These are phyloP conservation scores for Gryllus longicercus DNA, from an alignment of 2,888 invertebrate species.

Conservation along the genomic window DNA sequence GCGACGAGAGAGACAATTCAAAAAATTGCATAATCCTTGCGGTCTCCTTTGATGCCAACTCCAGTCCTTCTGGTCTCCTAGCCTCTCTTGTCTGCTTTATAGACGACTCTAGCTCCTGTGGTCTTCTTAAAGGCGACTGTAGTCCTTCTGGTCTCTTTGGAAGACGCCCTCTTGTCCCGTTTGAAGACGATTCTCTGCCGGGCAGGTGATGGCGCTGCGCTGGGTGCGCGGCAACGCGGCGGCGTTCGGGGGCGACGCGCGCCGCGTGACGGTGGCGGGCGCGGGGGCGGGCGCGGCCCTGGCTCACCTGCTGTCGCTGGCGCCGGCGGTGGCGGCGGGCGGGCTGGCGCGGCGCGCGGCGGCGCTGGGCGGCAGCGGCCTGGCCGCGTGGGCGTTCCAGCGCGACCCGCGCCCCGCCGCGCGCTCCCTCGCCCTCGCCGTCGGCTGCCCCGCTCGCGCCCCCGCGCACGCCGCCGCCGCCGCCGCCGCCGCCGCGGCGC, in stretches of 20 bases:
- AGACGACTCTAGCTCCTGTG: no score
- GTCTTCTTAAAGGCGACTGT: no score
- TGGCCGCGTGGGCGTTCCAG: neutral
- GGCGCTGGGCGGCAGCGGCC: neutral
- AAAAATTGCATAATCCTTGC: no score
- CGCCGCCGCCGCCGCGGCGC: neutral
- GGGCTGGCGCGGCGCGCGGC: neutral
- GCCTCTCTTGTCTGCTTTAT: no score
- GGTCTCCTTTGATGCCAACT: no score
- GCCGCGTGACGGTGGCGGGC: neutral
- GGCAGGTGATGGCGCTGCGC: neutral
- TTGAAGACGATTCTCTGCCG: neutral
- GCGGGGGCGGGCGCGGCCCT: neutral
- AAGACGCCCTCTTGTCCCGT: neutral
- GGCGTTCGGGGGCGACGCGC: neutral
- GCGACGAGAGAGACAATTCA: no score
- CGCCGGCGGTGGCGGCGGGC: neutral
- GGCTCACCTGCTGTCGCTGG: neutral
- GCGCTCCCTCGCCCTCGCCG: neutral
- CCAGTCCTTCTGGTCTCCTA: no score
- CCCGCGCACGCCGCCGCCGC: neutral
- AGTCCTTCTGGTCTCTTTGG: neutral
- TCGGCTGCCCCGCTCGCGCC: neutral
- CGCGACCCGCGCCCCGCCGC: neutral
- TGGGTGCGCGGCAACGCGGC: neutral